Conservation (phyloP, 2,113 vertebrate species). For the Corvus cornix region DNA sequence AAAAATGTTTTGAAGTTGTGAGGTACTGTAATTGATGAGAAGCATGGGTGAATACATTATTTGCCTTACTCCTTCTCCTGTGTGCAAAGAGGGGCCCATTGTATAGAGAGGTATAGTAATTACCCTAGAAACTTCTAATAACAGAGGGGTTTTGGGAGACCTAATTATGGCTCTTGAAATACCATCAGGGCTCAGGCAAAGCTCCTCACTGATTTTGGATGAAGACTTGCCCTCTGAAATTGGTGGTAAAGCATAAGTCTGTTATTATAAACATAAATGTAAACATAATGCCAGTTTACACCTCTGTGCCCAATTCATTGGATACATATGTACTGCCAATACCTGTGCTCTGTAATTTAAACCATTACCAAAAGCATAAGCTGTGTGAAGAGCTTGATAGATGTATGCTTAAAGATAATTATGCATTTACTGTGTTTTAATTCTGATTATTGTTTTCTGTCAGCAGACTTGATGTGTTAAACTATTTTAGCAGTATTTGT, state of each 20-base stretch:
- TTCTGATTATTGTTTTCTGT: constrained; percentile 32
- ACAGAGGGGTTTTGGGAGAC: neutral
- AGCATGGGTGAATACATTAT: neutral
- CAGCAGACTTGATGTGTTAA: constrained; percentile 10
- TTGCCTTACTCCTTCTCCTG: neutral
- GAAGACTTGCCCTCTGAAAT: neutral
- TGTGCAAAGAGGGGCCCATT: neutral
- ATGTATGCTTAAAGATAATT: neutral
- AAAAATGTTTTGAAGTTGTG: neutral
- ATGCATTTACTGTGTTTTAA: constrained; percentile 17
- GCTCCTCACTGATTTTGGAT: neutral
- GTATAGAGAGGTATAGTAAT: neutral
- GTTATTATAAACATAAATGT: neutral
- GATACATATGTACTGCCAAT: neutral
- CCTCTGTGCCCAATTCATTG: neutral
- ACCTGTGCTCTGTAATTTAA: neutral
- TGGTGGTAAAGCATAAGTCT: neutral
- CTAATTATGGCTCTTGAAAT: neutral
- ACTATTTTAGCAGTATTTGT: constrained; percentile 12
- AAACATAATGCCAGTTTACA: neutral
- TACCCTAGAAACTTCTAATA: neutral
- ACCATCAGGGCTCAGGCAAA: neutral
- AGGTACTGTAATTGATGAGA: neutral
- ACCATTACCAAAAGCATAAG: neutral
- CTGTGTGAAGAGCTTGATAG: neutral